phyloP scores from a whole-genome alignment of 2,888 invertebrate genomes.

The Trichopria drosophilae region DNA sequence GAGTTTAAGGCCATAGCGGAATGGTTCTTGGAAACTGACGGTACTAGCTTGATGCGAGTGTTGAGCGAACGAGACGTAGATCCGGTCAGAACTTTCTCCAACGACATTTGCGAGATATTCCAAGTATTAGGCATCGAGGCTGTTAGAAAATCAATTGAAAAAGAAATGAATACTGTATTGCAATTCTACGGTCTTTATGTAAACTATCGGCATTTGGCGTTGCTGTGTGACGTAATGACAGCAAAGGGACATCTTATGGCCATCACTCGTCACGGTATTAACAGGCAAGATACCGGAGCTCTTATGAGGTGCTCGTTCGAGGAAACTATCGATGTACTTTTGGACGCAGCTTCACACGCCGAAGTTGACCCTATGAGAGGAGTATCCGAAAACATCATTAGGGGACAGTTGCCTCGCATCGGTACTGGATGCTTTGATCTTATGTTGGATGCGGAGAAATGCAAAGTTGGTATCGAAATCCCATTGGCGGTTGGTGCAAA shows the following conservation, averaged over 20 bases:
- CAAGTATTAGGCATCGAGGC: constrained; percentile 98
- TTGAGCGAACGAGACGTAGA: constrained; percentile 96
- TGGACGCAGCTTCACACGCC: constrained; percentile 98
- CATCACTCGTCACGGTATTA: constrained; percentile 99
- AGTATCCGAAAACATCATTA: constrained; percentile 97
- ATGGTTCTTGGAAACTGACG: constrained; percentile 99
- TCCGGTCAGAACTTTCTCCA: constrained; percentile 93
- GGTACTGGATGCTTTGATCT: constrained; percentile 98
- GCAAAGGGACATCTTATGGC: constrained; percentile 99
- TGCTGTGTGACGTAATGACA: constrained; percentile 99
- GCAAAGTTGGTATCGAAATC: constrained; percentile 97
- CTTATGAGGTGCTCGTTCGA: constrained; percentile 99
- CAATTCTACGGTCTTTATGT: constrained; percentile 99
- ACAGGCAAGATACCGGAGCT: constrained; percentile 96
- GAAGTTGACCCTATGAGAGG: constrained; percentile 98
- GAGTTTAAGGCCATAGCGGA: constrained; percentile 98
- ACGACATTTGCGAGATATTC: constrained; percentile 99
- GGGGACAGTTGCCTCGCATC: constrained; percentile 96
- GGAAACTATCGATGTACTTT: constrained; percentile 97
- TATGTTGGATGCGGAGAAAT: constrained; percentile 95
- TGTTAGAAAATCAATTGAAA: constrained; percentile 97
- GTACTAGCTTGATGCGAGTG: constrained; percentile 96
- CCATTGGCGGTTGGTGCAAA: constrained; percentile 72
- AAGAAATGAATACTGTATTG: constrained; percentile 98
- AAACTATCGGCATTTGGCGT: constrained; percentile 97